Evolutionary conservation across 2,113 vertebrate genomes (phyloP).

Genomic region (Centrocercus urophasianus): DNA sequence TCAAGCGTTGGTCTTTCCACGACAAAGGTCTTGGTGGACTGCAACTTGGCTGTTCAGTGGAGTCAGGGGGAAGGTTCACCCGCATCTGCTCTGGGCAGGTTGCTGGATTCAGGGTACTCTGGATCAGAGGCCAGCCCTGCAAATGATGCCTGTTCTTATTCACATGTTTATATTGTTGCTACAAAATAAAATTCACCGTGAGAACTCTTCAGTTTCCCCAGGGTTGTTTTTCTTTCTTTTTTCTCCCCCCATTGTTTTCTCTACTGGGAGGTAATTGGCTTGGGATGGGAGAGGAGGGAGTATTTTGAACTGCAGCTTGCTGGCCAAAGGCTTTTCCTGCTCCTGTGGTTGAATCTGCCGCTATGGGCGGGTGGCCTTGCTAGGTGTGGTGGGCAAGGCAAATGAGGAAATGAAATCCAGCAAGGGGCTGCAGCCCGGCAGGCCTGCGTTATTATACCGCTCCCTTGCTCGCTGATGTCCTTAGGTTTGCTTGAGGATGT

Average conservation of each 20-base stretch:
- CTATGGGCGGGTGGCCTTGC: neutral
- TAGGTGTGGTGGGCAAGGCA: neutral
- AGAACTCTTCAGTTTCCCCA: slow-evolving; percentile 53
- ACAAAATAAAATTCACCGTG: slow-evolving; percentile 71
- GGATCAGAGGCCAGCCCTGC: slow-evolving; percentile 53
- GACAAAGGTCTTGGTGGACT: slow-evolving; percentile 35
- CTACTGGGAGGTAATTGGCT: neutral
- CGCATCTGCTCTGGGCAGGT: neutral
- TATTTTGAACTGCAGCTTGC: neutral
- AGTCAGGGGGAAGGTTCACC: neutral
- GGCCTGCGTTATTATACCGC: accelerated
- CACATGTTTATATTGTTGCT: slow-evolving; percentile 71
- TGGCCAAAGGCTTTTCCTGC: neutral
- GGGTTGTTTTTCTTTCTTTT: neutral
- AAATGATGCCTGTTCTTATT: slow-evolving; percentile 56
- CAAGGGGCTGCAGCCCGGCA: neutral
- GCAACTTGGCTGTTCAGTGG: neutral
- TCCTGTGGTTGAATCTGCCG: neutral
- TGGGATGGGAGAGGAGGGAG: neutral
- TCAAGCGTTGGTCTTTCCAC: neutral
- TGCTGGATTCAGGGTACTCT: slow-evolving; percentile 2
- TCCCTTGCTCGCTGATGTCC: accelerated
- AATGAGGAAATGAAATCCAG: neutral
- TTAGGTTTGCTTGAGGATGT: accelerated
- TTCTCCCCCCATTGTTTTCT: neutral